Evolutionary conservation across 2,888 invertebrate species (phyloP).

Genomic region (Latrodectus hesperus): DNA sequence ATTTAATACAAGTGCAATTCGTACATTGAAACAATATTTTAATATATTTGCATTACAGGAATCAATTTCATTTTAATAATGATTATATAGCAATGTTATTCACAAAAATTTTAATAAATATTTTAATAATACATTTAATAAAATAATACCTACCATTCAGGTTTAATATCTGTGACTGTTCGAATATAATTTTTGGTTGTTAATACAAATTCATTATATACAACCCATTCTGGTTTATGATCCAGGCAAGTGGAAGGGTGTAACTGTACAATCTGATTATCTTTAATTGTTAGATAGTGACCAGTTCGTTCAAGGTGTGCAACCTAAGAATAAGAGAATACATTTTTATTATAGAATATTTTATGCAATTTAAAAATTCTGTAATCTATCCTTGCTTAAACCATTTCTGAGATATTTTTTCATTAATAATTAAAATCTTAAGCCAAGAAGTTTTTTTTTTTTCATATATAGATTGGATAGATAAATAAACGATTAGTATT

Average conservation of each 20-base stretch:
- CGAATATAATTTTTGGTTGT: constrained; percentile 99
- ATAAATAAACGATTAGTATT: no score
- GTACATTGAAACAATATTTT: no score
- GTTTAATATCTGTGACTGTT: constrained; percentile 98
- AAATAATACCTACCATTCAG: constrained; percentile 82
- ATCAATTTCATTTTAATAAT: no score
- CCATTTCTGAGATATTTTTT: no score
- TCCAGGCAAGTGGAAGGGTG: constrained; percentile 99
- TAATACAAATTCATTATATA: constrained; percentile 99
- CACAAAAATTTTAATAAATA: no score
- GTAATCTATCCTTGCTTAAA: no score
- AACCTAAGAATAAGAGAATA: constrained; percentile 77
- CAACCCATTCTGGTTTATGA: constrained; percentile 99
- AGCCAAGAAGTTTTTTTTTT: background rate
- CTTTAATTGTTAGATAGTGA: constrained; percentile 98
- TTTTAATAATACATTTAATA: no score
- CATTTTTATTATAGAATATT: background rate
- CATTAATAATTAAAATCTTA: background rate
- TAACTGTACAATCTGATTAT: constrained; percentile 98
- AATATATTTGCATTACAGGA: no score
- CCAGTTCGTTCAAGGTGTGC: constrained; percentile 98
- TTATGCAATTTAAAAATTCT: background rate
- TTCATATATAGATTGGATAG: background rate
- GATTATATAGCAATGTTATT: no score
- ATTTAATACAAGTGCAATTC: no score